Evolutionary conservation across 37 sponge, comb jelly and placozoan species (phyloP), one percentile per base, ranked within the genome.

Genomic region (Bolinopsis microptera): DNA sequence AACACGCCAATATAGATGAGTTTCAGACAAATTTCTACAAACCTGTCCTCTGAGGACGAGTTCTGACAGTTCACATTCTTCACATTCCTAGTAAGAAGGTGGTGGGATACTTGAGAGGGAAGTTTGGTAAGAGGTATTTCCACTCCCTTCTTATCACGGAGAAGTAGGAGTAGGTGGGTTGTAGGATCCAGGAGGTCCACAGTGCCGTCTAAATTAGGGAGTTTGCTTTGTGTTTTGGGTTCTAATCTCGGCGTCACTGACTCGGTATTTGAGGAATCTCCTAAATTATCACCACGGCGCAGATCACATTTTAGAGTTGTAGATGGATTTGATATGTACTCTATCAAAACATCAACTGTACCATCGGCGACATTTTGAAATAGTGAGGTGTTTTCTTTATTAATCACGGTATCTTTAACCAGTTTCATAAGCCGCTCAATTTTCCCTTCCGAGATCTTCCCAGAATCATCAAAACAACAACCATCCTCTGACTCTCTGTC

Each of bases 21-120:
- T 39, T 27, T 86, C 90, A 86, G 0, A 23, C 90, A 86, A 9
- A 86, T 38, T 3, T 39, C 30, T 9, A 86, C 61, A 41, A 86
- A 86, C 26, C 90, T 38, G 27, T 24, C 18, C n/a, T 8, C 31
- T 3, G 75, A 13, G 61, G 61, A 48, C 13, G 5, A 5, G 13
- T 18, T 48, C 5, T 5, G 13, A 48, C 13, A 5, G 13, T 5
- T 48, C 61, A 18, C 9, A 18, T 48, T 5, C 5, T 18, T 5
- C 9, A 48, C 5, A 5, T 5, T 5, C 5, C 13, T 48, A 13
- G 13, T 18, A 48, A 48, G 5, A 48, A 48, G 5, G 13, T 5
- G 9, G 5, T 5, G 61, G 9, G 37, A 1, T 16, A 77, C 36
- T 35, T 34, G 1, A 34, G 35, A 32, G 35, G 80, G 80, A 18